Conservation (phyloP, 2,888 invertebrate species). For the Mesorhabditis sp. region DNA sequence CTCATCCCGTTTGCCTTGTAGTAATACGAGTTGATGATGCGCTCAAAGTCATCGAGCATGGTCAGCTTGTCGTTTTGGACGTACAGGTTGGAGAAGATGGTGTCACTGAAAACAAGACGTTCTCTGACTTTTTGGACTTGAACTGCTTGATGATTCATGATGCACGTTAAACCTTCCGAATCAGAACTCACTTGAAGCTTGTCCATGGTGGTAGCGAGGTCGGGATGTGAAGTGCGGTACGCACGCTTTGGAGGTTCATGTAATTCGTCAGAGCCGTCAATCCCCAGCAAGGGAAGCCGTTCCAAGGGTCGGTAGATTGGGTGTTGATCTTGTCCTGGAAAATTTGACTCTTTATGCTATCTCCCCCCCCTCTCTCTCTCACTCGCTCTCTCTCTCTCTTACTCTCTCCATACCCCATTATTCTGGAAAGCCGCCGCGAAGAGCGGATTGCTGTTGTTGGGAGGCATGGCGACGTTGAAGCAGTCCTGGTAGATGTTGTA, state of each 20-base stretch:
- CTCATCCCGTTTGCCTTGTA: slow-evolving; percentile 25
- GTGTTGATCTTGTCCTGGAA: slow-evolving; percentile 29
- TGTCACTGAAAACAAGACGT: slow-evolving; percentile 18
- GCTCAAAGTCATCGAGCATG: too few relatives aligned
- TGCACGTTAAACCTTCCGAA: neutral
- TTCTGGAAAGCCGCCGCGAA: too few relatives aligned
- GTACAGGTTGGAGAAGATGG: slow-evolving; percentile 27
- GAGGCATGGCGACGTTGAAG: slow-evolving; percentile 19
- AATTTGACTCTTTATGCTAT: neutral
- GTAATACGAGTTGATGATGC: slow-evolving; percentile 20
- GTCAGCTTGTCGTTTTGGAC: slow-evolving; percentile 14
- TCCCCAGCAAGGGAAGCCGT: slow-evolving; percentile 47
- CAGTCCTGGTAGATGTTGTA: slow-evolving; percentile 33
- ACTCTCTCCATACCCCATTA: too few relatives aligned
- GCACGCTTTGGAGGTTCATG: slow-evolving; percentile 44
- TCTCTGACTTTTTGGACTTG: neutral
- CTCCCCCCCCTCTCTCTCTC: too few relatives aligned
- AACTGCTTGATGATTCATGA: neutral
- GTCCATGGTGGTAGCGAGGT: slow-evolving; percentile 21
- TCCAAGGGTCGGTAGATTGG: slow-evolving; percentile 38
- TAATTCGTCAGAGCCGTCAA: slow-evolving; percentile 35
- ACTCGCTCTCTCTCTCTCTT: too few relatives aligned
- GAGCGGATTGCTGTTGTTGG: slow-evolving; percentile 11
- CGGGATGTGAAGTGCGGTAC: slow-evolving; percentile 47
- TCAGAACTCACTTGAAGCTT: slow-evolving; percentile 25